Conservation (phyloP, 1,140 invertebrate species). For the Sitophilus oryzae region DNA sequence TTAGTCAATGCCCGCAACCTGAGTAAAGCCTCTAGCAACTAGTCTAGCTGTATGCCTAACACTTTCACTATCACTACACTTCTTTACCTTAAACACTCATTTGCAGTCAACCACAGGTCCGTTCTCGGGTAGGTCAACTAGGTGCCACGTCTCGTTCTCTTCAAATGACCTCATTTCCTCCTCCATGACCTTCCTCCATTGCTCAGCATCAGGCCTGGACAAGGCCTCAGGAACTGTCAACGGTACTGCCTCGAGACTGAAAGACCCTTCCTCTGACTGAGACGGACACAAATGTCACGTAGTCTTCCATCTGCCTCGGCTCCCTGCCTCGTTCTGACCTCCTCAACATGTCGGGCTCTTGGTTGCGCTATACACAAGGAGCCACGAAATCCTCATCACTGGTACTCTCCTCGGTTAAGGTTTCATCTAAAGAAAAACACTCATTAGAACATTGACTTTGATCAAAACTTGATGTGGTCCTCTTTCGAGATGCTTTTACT, state of each 20-base stretch:
- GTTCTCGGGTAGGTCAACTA: constrained; percentile 33
- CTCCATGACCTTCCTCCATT: constrained; percentile 23
- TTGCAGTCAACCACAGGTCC: constrained; percentile 33
- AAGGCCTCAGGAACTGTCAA: constrained; percentile 8
- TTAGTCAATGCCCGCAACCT: constrained; percentile 40
- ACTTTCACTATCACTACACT: constrained; percentile 31
- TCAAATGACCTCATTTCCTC: constrained; percentile 27
- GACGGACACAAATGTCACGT: constrained; percentile 20
- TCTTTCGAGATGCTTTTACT: constrained; percentile 23
- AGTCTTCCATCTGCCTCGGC: constrained; percentile 19
- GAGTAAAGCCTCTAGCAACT: constrained; percentile 45
- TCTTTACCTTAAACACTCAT: constrained; percentile 44
- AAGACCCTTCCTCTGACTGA: neutral
- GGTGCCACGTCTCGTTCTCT: constrained; percentile 36
- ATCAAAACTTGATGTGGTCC: no score
- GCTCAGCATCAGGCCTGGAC: neutral
- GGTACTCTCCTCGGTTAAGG: no score
- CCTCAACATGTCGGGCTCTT: no score
- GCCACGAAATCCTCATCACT: no score
- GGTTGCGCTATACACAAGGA: no score
- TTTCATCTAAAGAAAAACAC: no score
- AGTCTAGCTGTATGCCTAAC: no score
- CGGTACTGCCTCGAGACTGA: neutral
- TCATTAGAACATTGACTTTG: neutral
- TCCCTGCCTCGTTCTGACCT: constrained; percentile 18